Evolutionary conservation across 2,888 invertebrate genomes (phyloP), one percentile per base, ranked within the genome.

Genomic region (Fragum whitleyi): DNA sequence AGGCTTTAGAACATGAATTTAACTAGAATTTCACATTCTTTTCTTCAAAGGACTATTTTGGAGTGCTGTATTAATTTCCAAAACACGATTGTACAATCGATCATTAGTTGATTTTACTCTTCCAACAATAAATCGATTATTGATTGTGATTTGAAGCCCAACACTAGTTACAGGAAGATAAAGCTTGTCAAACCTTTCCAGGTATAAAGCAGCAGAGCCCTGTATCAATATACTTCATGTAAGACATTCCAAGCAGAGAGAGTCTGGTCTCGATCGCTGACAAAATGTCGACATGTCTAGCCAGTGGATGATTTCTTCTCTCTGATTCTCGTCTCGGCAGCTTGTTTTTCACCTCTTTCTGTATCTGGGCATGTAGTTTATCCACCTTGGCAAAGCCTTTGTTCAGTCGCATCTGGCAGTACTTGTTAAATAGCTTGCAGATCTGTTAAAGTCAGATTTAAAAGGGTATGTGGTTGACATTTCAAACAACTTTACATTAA

Each of bases 201-300:
- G 98, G 98, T 91, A 98, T 98, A 91, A 98, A 98, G 92, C 98
- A 98, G 92, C 98, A 97, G 26, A 97, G 94, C 77, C 96, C 96
- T 51, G 96, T 95, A 87, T 98, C 97, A 39, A 98, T 97, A 91
- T 97, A 97, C 94, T 97, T 98, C 77, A 96, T 96, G 92, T 97
- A 98, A 0, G 98, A 98, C 97, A 98, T 98, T 53, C 97, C 96
- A 19, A 98, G 95, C 96, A 98, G 97, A 0, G 97, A 97, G 71
- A 98, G 96, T 29, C 98, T 95, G 0, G 98, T 98, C 94, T 98
- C 98, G 74, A 98, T 96, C 0, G 97, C 97, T 0, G 97, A 97
- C 39, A 98, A 95, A 87, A 98, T 97, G 90, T 98, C 98, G 85
- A 97, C 97, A 94, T 98, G 97, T n/a, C 97, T 95, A 0, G 97